Percentiles rank a stretch among this genome's conserved stretches.
Conservation (phyloP, 2,113 vertebrate species). For the Pontoporia blainvillei region DNA sequence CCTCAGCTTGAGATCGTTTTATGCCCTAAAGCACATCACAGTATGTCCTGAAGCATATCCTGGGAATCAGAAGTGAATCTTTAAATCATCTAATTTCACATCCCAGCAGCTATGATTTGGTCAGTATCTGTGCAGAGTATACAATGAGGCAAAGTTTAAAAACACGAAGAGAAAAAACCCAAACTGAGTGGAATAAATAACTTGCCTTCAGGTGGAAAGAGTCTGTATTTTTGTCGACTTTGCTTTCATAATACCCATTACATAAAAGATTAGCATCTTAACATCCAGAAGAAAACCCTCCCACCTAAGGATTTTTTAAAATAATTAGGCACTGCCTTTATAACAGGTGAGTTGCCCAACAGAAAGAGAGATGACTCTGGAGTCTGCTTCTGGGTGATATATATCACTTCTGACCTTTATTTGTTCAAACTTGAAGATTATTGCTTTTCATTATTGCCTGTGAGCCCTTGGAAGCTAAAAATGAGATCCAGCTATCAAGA, state of each 20-base stretch:
- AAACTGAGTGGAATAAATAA: constrained; percentile 41
- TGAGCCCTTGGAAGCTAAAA: constrained; percentile 44
- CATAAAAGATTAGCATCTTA: neutral
- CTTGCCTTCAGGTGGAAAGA: neutral
- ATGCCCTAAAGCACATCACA: constrained; percentile 56
- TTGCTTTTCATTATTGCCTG: constrained; percentile 49
- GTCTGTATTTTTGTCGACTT: neutral
- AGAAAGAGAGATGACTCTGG: neutral
- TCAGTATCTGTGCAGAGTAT: constrained; percentile 50
- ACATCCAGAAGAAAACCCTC: neutral
- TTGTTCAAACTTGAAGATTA: constrained; percentile 54
- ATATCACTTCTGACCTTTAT: constrained; percentile 39
- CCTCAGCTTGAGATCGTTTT: constrained; percentile 52
- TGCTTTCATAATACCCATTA: neutral
- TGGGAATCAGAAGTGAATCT: constrained; percentile 61
- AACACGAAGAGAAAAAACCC: constrained; percentile 51
- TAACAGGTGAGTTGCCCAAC: neutral
- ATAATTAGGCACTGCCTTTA: constrained; percentile 48
- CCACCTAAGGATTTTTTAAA: constrained; percentile 42
- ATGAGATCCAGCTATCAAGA: neutral
- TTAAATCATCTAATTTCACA: constrained; percentile 68
- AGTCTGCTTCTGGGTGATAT: constrained; percentile 14
- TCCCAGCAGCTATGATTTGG: constrained; percentile 56
- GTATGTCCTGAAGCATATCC: constrained; percentile 45
- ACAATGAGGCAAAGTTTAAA: constrained; percentile 61